A percentile compares a stretch with the other conserved stretches of the same genome.
Evolutionary conservation across 2,113 vertebrate species (phyloP).

Genomic region (Lampris megalopsis): DNA sequence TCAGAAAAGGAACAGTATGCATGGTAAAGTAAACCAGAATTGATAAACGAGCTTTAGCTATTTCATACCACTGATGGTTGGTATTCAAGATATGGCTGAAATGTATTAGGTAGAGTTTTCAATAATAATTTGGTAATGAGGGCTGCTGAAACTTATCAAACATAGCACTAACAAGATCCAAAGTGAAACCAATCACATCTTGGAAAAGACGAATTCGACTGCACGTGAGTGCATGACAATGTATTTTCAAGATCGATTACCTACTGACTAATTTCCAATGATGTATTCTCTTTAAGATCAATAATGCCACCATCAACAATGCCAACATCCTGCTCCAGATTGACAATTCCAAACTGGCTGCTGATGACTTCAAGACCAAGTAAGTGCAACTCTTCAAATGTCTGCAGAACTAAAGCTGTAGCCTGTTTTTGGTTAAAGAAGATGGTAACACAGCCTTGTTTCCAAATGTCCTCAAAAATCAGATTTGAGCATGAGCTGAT

Average conservation of each 20-base stretch:
- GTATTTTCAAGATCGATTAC: not conserved
- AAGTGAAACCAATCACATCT: not conserved
- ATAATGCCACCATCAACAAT: constrained; percentile 83
- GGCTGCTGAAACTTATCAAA: not conserved
- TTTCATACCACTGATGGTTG: too few species aligned
- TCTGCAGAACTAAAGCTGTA: not conserved
- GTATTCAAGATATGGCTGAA: not conserved
- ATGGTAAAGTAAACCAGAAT: not conserved
- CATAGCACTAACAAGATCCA: not conserved
- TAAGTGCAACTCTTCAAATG: constrained; percentile 63
- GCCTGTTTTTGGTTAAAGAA: not conserved
- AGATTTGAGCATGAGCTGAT: constrained; percentile 90
- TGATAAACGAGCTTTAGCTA: not conserved
- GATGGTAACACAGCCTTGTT: not conserved
- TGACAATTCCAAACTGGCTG: constrained; percentile 92
- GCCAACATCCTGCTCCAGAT: constrained; percentile 90
- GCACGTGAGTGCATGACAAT: not conserved
- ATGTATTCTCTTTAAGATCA: constrained; percentile 79
- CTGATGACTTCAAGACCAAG: constrained; percentile 95
- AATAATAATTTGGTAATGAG: not conserved
- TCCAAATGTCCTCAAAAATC: constrained; percentile 16
- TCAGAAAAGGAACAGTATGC: not conserved
- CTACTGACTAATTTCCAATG: not conserved
- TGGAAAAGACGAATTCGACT: not conserved
- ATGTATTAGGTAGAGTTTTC: not conserved